Percentiles rank a stretch among this genome's conserved stretches.
These are phyloP conservation scores for Drosophila yooni DNA, from an alignment of 2,888 invertebrate species.

Conservation along the genomic window DNA sequence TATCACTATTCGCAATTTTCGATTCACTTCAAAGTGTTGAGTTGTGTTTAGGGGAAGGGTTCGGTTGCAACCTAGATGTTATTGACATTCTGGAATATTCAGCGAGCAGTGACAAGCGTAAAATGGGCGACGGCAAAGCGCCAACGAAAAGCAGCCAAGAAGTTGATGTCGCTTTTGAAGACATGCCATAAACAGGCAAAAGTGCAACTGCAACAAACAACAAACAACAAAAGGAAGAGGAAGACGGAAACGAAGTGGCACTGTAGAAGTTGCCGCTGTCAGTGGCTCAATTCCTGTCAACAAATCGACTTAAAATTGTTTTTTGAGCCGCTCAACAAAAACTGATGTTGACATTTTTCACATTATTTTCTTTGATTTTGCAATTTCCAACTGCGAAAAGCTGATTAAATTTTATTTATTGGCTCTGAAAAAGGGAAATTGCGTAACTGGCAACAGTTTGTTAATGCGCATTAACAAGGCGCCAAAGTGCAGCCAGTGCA, in stretches of 20 bases:
- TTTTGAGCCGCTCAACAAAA: slow-evolving; percentile 54
- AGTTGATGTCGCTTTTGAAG: slow-evolving; percentile 31
- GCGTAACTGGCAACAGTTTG: slow-evolving; percentile 31
- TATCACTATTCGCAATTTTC: neutral
- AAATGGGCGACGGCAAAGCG: neutral
- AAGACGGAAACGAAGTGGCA: neutral
- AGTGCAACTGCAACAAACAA: slow-evolving; percentile 46
- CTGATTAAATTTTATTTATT: slow-evolving; percentile 69
- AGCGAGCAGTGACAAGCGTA: slow-evolving; percentile 1
- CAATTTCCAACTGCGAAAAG: slow-evolving; percentile 41
- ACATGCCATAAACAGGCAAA: slow-evolving; percentile 47
- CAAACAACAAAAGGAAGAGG: slow-evolving; percentile 1
- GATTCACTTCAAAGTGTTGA: neutral
- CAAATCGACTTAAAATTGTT: slow-evolving; percentile 80
- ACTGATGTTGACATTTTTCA: slow-evolving; percentile 46
- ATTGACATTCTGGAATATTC: slow-evolving; percentile 20
- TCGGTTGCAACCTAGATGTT: slow-evolving; percentile 8
- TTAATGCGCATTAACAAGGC: slow-evolving; percentile 59
- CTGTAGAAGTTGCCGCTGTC: slow-evolving; percentile 29
- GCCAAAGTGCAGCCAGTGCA: slow-evolving; percentile 38
- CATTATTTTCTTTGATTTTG: slow-evolving; percentile 57
- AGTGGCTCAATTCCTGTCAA: slow-evolving; percentile 32
- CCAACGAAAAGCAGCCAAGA: slow-evolving; percentile 32
- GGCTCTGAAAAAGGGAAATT: slow-evolving; percentile 24
- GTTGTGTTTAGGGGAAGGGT: neutral